Conservation (phyloP, 2,797 vertebrate genomes). For the Lithobates sylvaticus region DNA sequence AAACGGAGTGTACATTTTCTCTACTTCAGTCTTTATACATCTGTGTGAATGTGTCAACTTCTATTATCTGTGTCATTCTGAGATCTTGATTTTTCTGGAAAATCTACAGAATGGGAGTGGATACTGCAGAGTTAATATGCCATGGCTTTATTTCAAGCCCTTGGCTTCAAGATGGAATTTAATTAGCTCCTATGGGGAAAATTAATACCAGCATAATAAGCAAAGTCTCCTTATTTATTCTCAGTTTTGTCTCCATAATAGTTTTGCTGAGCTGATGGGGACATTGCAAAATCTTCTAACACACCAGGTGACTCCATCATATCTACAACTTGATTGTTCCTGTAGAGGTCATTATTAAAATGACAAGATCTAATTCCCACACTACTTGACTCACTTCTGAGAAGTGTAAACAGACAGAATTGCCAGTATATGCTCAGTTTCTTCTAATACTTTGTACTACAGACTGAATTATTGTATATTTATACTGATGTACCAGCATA, state of each 20-base stretch:
- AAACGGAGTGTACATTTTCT: background rate
- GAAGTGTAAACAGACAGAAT: background rate
- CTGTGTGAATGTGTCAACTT: slow-evolving; percentile 9
- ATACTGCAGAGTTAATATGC: slow-evolving; percentile 22
- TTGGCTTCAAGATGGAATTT: slow-evolving; percentile 74
- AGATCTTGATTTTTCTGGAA: background rate
- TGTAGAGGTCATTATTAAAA: slow-evolving; percentile 33
- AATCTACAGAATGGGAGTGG: background rate
- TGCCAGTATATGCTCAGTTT: background rate
- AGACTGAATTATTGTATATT: background rate
- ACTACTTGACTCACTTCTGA: slow-evolving; percentile 16
- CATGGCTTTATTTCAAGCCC: slow-evolving; percentile 3
- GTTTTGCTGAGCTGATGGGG: slow-evolving; percentile 52
- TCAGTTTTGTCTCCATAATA: slow-evolving; percentile 61
- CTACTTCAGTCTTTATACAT: background rate
- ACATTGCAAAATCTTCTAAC: background rate
- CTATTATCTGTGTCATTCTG: background rate
- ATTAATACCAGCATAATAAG: slow-evolving; percentile 79
- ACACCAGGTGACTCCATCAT: slow-evolving; percentile 28
- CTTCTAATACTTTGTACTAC: background rate
- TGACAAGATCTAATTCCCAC: slow-evolving; percentile 14
- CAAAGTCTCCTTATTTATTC: slow-evolving; percentile 74
- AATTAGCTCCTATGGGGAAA: slow-evolving; percentile 79
- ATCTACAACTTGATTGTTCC: slow-evolving; percentile 30
- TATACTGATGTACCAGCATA: background rate